Evolutionary conservation across 2,113 vertebrate species (phyloP).

Genomic region (Vanacampus margaritifer): DNA sequence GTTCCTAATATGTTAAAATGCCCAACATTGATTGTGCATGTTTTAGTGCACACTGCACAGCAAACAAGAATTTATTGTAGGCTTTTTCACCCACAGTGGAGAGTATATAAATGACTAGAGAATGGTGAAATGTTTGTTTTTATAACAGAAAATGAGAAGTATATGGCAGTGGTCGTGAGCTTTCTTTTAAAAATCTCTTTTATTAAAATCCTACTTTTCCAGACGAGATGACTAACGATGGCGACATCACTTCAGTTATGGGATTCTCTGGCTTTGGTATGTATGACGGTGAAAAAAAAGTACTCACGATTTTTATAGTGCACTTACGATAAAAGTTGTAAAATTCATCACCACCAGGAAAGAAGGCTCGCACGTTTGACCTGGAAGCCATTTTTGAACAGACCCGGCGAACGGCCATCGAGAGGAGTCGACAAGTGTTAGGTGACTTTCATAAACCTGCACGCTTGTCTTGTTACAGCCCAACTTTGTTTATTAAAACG

Average conservation of each 20-base stretch:
- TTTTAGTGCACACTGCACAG: no score
- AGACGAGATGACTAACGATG: constrained; percentile 41
- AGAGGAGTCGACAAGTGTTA: constrained; percentile 84
- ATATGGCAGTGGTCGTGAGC: background rate
- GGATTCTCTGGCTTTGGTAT: constrained; percentile 78
- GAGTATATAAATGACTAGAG: no score
- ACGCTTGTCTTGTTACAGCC: background rate
- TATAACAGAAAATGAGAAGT: background rate
- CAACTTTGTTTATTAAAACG: background rate
- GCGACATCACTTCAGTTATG: constrained; percentile 72
- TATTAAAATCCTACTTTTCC: background rate
- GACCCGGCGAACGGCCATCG: constrained; percentile 91
- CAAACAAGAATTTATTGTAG: no score
- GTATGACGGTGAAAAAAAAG: background rate
- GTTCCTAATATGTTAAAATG: no score
- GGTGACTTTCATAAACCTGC: constrained; percentile 67
- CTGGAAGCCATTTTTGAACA: constrained; percentile 94
- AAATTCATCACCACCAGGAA: constrained; percentile 69
- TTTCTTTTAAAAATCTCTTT: background rate
- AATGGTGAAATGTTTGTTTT: background rate
- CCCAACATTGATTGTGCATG: no score
- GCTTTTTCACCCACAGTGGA: no score
- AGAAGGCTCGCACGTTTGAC: constrained; percentile 96
- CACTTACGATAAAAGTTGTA: background rate
- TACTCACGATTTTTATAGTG: background rate